Base-by-base conservation (phyloP, 2,797 vertebrate species). In the Danio kyathit region DNA sequence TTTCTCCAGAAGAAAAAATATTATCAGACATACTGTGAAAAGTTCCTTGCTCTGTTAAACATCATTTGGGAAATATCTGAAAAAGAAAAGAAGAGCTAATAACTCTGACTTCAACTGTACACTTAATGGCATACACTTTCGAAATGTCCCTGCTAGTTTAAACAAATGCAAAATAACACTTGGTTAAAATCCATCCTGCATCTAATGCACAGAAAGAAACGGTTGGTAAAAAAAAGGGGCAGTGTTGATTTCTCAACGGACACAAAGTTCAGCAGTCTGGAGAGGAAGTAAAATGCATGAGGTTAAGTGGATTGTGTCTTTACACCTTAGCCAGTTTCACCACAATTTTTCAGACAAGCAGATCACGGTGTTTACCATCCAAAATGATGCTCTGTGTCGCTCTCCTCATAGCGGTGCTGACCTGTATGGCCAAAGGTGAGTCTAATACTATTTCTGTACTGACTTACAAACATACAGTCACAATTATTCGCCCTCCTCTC, bases 351-450 rank as follows among this genome's bases (percentile, higher is more conserved):
- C 54, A 60, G 16, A 73, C 21, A 41, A 65, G 54, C n/a, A 56
- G 46, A 66, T 44, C 73, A 60, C 17, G 60, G 74, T 12, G 29
- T 76, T n/a, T 66, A 66, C 61, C 74, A 60, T 38, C 19, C 48
- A 72, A n/a, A 29, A 77, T 59, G 71, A 80, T 85, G 81, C 41
- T 85, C 60, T 56, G 17, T 16, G 61, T 82, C 40, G 49, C 21
- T 40, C 61, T 82, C 14, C 41, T 83, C 17, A 16, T 82, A 14
- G 73, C 73, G 6, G 5, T 83, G 40, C 65, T 82, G 74, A 11
- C 51, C 14, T 85, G 85, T 70, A 63, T 77, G 69, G 83, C 83
- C 63, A 66, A 70, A 86, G 85, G 85, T 86, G 78, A 75, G 83
- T 40, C 4, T 6, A 17, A 60, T 61, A 11, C 69, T 21, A 17